These are phyloP conservation scores for Willisornis vidua DNA, from an alignment of 2,113 vertebrate genomes.

Conservation along the genomic window DNA sequence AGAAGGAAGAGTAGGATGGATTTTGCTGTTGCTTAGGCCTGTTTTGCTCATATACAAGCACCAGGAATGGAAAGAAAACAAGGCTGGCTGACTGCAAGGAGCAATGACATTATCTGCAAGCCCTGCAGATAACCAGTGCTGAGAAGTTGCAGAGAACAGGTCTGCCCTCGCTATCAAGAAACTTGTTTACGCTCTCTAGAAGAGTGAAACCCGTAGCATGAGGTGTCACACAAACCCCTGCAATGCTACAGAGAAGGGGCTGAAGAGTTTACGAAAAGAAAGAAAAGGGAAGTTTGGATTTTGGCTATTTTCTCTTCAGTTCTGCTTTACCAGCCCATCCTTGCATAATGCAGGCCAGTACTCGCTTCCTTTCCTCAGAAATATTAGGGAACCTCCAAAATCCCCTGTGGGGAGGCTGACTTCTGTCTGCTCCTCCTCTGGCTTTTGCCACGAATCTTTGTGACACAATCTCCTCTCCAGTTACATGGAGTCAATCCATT, in stretches of 20 bases:
- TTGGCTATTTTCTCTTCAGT: not conserved
- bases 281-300: not conserved
- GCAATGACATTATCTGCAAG: accelerated
- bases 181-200: not conserved
- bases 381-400: not conserved
- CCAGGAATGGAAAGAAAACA: not conserved
- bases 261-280: not conserved
- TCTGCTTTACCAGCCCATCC: not conserved
- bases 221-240: not conserved
- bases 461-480: not conserved
- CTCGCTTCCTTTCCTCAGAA: not conserved
- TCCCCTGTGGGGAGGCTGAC: accelerated
- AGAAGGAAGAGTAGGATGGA: not conserved
- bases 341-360: not conserved
- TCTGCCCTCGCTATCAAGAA: not conserved
- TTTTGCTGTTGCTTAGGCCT: not conserved
- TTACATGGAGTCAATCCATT: not conserved
- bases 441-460: not conserved
- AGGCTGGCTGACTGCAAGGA: not conserved
- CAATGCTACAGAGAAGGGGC: not conserved
- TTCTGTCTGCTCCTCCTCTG: not conserved
- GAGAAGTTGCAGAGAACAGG: not conserved
- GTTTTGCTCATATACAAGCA: not conserved
- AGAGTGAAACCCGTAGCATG: not conserved
- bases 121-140: not conserved